Base-by-base conservation (phyloP, 2,888 invertebrate genomes). In the Drosophila dives region DNA sequence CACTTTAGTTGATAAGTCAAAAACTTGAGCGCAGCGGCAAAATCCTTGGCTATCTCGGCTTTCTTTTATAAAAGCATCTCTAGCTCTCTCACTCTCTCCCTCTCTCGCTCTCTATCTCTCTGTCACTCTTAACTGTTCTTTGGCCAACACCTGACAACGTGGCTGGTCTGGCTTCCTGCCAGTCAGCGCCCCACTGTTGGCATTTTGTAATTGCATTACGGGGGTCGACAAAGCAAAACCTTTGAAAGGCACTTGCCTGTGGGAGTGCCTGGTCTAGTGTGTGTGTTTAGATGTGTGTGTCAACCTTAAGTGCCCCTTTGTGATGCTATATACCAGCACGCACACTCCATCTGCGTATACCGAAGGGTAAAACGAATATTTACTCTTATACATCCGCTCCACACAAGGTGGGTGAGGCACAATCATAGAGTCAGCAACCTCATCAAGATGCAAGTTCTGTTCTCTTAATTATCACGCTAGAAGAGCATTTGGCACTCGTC, bases 1-100 rank as follows among this genome's bases (percentile, higher is more conserved):
- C 88, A 89, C 83, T 89, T 87, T 87, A 77, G 78, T 78, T 89
- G 78, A 87, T 85, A 89, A 87, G 89, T 86, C 85, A 84, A 84
- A 77, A 75, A 77, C 71, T 84, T 75, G 75, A 70, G 76, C 63
- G 33, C 33, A 38, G 54, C 36, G 42, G 55, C 48, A 68, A 59
- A 59, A 68, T 70, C 64, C 68, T 67, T 60, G 54, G 68, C 62
- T 68, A 62, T 40, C 53, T 63, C 34, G 15, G 23, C 53, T 20
- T 56, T 45, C 32, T 55, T 29, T 54, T 54, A 26, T 32, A 33
- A 34, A 20, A 38, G 8, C 48, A 23, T 45, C n/a, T 36, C 23
- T 59, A 7, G 1, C 38, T 45, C 12, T 36, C 38, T 53, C 40
- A 42, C 2, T 26, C 36, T 15, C 45, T 11, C 20, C 12, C 12